Evolutionary conservation across 2,888 invertebrate species (phyloP), one percentile per base, ranked within the genome.

Genomic region (Labia minor): DNA sequence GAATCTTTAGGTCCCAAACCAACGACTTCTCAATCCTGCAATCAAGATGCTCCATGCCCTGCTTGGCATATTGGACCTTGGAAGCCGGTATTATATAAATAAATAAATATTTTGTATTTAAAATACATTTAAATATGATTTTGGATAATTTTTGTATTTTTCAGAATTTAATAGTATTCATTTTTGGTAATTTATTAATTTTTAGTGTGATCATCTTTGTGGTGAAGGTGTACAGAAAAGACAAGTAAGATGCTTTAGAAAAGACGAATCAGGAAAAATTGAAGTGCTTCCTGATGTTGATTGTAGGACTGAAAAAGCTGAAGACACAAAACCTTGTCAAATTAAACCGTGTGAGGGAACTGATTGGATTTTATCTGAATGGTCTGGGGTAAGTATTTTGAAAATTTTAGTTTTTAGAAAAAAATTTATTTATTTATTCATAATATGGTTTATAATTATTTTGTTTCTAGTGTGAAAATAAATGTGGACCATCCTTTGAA

Each of bases 51-150:
- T 21, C 83, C 85, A 21, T 95, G 95, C 75, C 93, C 96, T 0
- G 82, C 84, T 65, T 97, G 94, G 90, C 90, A 91, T 74, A 80
- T 86, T 21, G 93, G 90, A 66, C 89, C 90, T 3, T 98, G 97
- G 97, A 88, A 87, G 75, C 89, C 92, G 72, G 93, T 93, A 81
- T 85, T 77, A 67, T 21, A 19, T 18, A 61, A n/a, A n/a, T n/a
- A n/a, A n/a, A n/a, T n/a, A n/a, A n/a, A n/a, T n/a, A n/a, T n/a
- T n/a, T n/a, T n/a, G n/a, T n/a, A n/a, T 69, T 1, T n/a, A 20
- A 33, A 26, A 20, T n/a, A n/a, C n/a, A n/a, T n/a, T n/a, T n/a
- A n/a, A n/a, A n/a, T n/a, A 33, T 1, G 11, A 26, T 19, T 69
- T 21, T 1, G 16, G 14, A 26, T 62, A n/a, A n/a, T n/a, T n/a